Evolutionary conservation across 2,113 vertebrate genomes (phyloP).

Genomic region (Eretmodus cyanostictus): DNA sequence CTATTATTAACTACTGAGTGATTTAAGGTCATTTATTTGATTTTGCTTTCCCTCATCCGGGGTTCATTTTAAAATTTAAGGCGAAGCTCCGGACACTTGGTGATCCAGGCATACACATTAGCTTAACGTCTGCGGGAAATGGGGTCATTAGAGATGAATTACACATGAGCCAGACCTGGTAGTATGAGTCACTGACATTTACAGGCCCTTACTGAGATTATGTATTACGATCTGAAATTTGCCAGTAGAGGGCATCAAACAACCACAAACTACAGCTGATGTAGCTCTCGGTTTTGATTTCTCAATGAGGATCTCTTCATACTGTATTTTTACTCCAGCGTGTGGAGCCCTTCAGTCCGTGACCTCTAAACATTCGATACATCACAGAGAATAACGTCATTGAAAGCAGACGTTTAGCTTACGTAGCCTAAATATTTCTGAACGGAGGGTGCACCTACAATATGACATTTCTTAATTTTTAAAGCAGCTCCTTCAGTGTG

Average conservation of each 20-base stretch:
- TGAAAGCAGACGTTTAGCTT: background rate
- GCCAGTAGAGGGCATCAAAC: slow-evolving; percentile 52
- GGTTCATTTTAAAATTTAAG: background rate
- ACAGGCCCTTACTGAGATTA: background rate
- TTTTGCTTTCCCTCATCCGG: background rate
- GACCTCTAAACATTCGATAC: slow-evolving; percentile 16
- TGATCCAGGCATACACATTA: background rate
- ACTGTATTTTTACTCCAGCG: background rate
- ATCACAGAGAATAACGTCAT: background rate
- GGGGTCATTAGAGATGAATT: background rate
- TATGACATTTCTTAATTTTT: background rate
- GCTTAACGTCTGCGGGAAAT: background rate
- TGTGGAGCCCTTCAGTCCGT: slow-evolving; percentile 1
- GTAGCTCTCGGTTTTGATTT: background rate
- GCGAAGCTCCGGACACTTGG: background rate
- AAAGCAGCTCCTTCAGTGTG: background rate
- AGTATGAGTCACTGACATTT: background rate
- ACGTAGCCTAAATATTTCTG: background rate
- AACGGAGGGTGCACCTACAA: background rate
- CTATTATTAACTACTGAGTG: background rate
- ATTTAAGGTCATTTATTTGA: background rate
- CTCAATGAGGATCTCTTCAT: slow-evolving; percentile 14
- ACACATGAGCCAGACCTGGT: background rate
- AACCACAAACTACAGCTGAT: background rate
- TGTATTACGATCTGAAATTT: background rate